phyloP scores from a whole-genome alignment of 2,888 invertebrate genomes.

The Quadriops clusia region DNA sequence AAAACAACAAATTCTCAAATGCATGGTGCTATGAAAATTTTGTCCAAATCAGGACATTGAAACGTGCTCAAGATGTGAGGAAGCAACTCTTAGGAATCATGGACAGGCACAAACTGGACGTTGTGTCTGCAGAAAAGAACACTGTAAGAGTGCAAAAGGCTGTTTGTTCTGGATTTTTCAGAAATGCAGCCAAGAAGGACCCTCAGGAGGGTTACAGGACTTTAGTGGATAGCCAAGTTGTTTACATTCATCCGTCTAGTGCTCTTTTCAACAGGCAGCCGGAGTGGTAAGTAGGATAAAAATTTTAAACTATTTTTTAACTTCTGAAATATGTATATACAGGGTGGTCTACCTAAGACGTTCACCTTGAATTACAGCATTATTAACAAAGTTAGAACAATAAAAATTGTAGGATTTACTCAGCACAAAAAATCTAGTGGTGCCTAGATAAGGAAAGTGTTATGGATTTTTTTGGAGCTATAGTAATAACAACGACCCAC shows the following conservation, averaged over 20 bases:
- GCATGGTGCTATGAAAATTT: constrained; percentile 99
- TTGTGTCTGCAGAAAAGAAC: constrained; percentile 92
- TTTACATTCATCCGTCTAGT: constrained; percentile 98
- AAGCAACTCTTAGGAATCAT: constrained; percentile 96
- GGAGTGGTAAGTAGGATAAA: constrained; percentile 62
- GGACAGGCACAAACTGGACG: constrained; percentile 94
- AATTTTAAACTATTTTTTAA: constrained; percentile 5
- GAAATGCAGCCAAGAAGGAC: constrained; percentile 98
- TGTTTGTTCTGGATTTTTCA: constrained; percentile 95
- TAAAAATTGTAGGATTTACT: not conserved
- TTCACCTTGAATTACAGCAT: constrained; percentile 4
- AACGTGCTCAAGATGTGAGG: constrained; percentile 93
- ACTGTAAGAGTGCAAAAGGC: constrained; percentile 95
- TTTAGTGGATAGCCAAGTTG: constrained; percentile 92
- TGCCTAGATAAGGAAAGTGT: too few species aligned
- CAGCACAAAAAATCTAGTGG: too few species aligned
- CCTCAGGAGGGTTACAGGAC: constrained; percentile 97
- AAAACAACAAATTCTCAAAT: constrained; percentile 96
- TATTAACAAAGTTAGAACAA: not conserved
- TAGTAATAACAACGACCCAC: too few species aligned
- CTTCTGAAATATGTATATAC: not conserved
- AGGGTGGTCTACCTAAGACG: too few species aligned
- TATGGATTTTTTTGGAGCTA: too few species aligned
- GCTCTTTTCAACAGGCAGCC: constrained; percentile 97
- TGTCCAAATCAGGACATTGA: constrained; percentile 91